Percentiles rank a stretch among this genome's conserved stretches.
Conservation (phyloP, 2,888 invertebrate species). For the Drosophila meridionalis region DNA sequence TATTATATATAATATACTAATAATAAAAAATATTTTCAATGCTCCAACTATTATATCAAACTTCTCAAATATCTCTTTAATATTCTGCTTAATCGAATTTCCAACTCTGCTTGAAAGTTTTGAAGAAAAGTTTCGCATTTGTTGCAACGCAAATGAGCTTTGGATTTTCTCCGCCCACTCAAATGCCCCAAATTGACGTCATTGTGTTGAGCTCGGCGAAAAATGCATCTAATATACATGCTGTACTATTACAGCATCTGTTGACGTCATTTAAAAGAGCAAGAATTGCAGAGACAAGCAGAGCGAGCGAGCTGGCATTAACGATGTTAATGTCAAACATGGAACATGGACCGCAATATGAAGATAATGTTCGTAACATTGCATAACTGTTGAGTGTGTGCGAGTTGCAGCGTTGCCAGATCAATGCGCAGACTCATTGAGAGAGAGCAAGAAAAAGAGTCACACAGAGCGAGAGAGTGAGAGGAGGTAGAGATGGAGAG, state of each 20-base stretch:
- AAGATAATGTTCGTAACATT: conserved; percentile 48
- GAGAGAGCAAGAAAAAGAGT: conserved; percentile 2
- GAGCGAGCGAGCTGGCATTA: conserved; percentile 1
- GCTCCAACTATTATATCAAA: background rate
- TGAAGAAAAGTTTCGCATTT: conserved; percentile 17
- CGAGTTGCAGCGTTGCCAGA: conserved; percentile 44
- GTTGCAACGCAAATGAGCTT: conserved; percentile 8
- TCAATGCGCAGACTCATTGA: conserved; percentile 46
- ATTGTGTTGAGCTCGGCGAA: conserved; percentile 48
- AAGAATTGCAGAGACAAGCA: background rate
- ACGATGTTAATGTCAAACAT: conserved; percentile 24
- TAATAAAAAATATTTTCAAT: background rate
- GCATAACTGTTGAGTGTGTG: conserved; percentile 72
- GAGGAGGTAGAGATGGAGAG: conserved; percentile 1
- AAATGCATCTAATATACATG: conserved; percentile 21
- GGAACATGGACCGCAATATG: conserved; percentile 33
- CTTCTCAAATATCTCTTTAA: background rate
- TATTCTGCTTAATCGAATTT: background rate
- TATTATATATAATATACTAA: no score
- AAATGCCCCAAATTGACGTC: conserved; percentile 57
- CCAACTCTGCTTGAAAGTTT: conserved; percentile 4
- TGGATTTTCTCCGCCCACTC: background rate
- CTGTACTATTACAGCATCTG: conserved; percentile 11
- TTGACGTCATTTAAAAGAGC: conserved; percentile 64
- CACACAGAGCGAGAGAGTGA: background rate